Evolutionary conservation across 2,113 vertebrate species (phyloP), one percentile per base, ranked within the genome.

Genomic region (Microcebus murinus): DNA sequence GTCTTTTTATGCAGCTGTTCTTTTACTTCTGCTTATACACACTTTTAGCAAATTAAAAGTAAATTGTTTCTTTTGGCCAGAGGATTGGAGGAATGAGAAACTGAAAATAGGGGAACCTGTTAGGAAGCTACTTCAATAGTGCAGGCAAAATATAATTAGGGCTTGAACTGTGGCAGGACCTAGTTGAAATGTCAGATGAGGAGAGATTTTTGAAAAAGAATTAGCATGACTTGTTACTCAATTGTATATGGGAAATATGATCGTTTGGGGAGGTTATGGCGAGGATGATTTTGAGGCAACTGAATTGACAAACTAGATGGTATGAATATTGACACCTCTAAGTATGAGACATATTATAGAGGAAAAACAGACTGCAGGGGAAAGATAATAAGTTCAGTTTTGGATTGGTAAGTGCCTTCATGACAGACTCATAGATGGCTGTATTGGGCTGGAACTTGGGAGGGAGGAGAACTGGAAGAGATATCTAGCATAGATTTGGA

Each of bases 371-470:
- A 91, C 14, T 39, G 9, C 39, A 85, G 42, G 29, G 29, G 36
- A 84, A 25, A 91, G 45, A 83, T 63, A 73, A 29, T 45, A 85
- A 91, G 25, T 87, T 93, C 55, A 76, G 59, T 82, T 82, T 90
- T 39, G 31, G 34, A 71, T 36, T 90, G 11, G 50, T 45, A 76
- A 70, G 21, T 94, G 34, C 36, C 8, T 93, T 96, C 17, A 57
- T 76, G 42, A 81, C 31, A 48, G 29, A 79, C 13, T 73, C 42
- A 74, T 93, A 68, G 23, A 45, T 52, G 70, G 29, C 17, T 82
- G 7, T 59, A 61, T 39, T 83, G 5, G 48, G 17, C 57, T 93
- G 27, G 29, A 83, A 73, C 7, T 59, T 87, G 59, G 65, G 36
- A 48, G 25, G 80, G 59, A 89, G 14, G 13, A 55, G 27, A 97